These are phyloP conservation scores for Tiliqua scincoides DNA, from an alignment of 2,113 vertebrate genomes.

Conservation along the genomic window DNA sequence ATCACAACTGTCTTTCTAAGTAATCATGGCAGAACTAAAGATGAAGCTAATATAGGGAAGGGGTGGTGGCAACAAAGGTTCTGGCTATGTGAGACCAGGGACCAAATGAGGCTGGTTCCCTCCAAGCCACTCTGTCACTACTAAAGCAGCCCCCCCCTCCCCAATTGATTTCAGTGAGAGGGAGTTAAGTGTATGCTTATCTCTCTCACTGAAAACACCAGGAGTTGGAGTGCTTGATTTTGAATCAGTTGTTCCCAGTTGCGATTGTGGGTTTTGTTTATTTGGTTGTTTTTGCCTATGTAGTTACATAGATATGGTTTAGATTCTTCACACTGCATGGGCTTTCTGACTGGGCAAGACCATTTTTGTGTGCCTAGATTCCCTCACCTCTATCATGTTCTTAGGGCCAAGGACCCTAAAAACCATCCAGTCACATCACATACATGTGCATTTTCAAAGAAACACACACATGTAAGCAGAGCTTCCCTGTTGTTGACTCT, in stretches of 20 bases:
- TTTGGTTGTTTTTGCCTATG: background rate
- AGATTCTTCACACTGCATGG: background rate
- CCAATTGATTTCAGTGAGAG: background rate
- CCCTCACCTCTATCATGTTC: background rate
- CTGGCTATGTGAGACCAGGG: background rate
- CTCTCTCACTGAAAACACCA: background rate
- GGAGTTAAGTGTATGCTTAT: background rate
- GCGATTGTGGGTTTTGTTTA: background rate
- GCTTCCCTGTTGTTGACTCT: rapidly evolving
- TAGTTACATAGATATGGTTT: background rate
- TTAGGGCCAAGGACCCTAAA: background rate
- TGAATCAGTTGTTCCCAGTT: background rate
- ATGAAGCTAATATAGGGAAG: background rate
- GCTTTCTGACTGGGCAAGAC: background rate
- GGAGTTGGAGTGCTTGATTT: background rate
- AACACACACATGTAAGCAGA: background rate
- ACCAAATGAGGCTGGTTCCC: background rate
- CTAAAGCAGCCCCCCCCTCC: background rate
- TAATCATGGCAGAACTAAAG: background rate
- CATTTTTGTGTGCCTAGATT: background rate
- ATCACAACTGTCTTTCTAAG: background rate
- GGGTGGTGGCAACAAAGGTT: background rate
- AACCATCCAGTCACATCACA: background rate
- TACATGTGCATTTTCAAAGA: background rate
- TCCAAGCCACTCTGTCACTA: background rate